phyloP scores from a whole-genome alignment of 2,888 invertebrate species.

The Napeogenes sylphis region DNA sequence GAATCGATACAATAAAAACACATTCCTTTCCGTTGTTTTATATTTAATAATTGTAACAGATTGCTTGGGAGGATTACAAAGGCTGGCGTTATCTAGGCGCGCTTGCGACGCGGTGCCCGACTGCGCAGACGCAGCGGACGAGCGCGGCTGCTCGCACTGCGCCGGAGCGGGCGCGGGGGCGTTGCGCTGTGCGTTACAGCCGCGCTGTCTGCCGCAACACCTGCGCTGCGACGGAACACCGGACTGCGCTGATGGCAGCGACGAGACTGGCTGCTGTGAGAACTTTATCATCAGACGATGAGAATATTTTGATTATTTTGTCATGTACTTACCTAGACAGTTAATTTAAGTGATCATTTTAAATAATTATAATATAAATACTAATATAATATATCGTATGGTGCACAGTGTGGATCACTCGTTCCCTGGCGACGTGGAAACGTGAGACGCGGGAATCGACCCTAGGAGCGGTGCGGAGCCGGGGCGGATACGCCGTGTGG shows the following conservation, averaged over 20 bases:
- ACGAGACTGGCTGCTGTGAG: constrained; percentile 92
- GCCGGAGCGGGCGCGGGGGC: constrained; percentile 77
- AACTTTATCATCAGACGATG: constrained; percentile 35
- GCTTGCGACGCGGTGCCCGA: constrained; percentile 92
- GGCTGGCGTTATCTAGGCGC: constrained; percentile 84
- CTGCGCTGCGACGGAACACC: constrained; percentile 88
- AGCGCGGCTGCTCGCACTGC: constrained; percentile 88
- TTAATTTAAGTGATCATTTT: too few relatives aligned
- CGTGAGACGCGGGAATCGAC: constrained; percentile 82
- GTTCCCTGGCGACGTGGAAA: constrained; percentile 80
- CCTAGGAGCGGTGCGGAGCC: constrained; percentile 82
- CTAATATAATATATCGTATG: too few relatives aligned
- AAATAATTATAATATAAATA: too few relatives aligned
- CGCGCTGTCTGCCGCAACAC: constrained; percentile 83
- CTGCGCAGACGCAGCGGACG: constrained; percentile 90
- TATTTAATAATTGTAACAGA: constrained; percentile 58
- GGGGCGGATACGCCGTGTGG: constrained; percentile 90
- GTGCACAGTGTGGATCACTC: constrained; percentile 83
- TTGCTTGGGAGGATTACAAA: constrained; percentile 85
- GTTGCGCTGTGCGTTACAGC: constrained; percentile 88
- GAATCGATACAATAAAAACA: not conserved
- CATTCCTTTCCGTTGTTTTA: not conserved
- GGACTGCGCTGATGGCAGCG: constrained; percentile 92
- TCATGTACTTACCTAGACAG: too few relatives aligned
- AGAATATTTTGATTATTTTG: not conserved